phyloP scores from a whole-genome alignment of 2,797 vertebrate species.

The Pygocentrus nattereri region DNA sequence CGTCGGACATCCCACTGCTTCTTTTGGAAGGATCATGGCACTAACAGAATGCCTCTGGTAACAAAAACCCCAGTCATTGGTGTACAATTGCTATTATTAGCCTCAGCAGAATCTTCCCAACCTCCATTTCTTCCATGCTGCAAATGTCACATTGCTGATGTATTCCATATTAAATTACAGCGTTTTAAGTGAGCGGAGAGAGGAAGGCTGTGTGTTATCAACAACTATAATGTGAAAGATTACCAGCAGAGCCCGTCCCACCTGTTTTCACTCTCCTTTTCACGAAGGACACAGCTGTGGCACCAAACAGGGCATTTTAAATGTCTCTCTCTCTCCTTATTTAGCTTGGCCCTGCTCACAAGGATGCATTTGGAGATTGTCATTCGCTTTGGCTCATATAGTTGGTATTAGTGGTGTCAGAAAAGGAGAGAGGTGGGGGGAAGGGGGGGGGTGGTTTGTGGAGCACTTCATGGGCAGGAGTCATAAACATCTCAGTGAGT shows the following conservation, averaged over 20 bases:
- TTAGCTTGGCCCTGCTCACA: constrained; percentile 51
- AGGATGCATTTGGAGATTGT: constrained; percentile 54
- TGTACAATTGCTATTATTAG: constrained; percentile 81
- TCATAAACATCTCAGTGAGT: constrained; percentile 33
- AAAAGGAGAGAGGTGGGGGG: constrained; percentile 33
- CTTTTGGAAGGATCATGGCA: constrained; percentile 75
- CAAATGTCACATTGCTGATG: constrained; percentile 85
- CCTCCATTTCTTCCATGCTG: constrained; percentile 79
- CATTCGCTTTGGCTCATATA: constrained; percentile 49
- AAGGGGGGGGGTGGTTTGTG: not conserved
- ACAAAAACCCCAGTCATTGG: constrained; percentile 80
- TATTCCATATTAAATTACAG: constrained; percentile 84
- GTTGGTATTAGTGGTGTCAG: constrained; percentile 43
- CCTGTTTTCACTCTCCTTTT: constrained; percentile 66
- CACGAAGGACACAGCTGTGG: constrained; percentile 82
- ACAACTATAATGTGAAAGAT: constrained; percentile 85
- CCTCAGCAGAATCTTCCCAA: constrained; percentile 77
- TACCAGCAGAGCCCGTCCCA: constrained; percentile 78
- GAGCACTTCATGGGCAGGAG: constrained; percentile 34
- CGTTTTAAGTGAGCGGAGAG: constrained; percentile 78
- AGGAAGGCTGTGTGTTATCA: constrained; percentile 77
- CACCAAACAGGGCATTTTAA: constrained; percentile 80
- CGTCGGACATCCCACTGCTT: constrained; percentile 73
- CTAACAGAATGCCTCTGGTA: constrained; percentile 81
- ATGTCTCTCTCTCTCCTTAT: constrained; percentile 69